Conservation (phyloP, 2,113 vertebrate genomes). For the Xiphias gladius region DNA sequence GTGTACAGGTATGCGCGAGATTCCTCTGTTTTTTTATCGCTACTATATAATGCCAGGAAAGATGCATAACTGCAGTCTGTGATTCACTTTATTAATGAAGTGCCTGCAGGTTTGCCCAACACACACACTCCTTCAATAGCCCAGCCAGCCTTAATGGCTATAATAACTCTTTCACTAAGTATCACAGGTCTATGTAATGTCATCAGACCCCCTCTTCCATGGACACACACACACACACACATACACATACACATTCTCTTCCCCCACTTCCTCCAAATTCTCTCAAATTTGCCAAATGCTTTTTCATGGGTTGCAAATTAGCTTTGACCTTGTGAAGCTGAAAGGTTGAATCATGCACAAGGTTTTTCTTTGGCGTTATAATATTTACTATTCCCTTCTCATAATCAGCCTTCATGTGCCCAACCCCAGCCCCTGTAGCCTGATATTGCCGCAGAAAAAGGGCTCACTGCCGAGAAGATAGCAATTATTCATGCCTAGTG, state of each 20-base stretch:
- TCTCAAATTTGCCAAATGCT: constrained; percentile 79
- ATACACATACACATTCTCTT: not conserved
- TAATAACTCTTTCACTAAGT: constrained; percentile 82
- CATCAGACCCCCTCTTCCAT: constrained; percentile 51
- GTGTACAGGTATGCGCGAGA: constrained; percentile 18
- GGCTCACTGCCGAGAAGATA: constrained; percentile 67
- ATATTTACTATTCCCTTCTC: constrained; percentile 84
- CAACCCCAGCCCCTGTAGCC: constrained; percentile 61
- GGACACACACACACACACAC: not conserved
- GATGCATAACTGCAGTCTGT: constrained; percentile 61
- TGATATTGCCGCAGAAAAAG: constrained; percentile 66
- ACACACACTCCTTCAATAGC: constrained; percentile 65
- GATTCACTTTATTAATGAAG: constrained; percentile 80
- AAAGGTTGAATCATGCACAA: constrained; percentile 79
- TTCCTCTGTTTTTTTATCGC: constrained; percentile 44
- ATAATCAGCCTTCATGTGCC: constrained; percentile 74
- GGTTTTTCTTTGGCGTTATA: constrained; percentile 78
- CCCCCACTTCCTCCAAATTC: constrained; percentile 30
- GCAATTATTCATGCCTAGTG: constrained; percentile 80
- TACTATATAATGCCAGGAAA: constrained; percentile 38
- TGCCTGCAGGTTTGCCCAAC: constrained; percentile 70
- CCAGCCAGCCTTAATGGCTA: constrained; percentile 76
- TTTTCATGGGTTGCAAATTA: constrained; percentile 83
- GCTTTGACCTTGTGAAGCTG: constrained; percentile 80
- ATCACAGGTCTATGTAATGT: constrained; percentile 80